Base-by-base conservation (phyloP, 1,140 invertebrate species). In the Tribolium castaneum region DNA sequence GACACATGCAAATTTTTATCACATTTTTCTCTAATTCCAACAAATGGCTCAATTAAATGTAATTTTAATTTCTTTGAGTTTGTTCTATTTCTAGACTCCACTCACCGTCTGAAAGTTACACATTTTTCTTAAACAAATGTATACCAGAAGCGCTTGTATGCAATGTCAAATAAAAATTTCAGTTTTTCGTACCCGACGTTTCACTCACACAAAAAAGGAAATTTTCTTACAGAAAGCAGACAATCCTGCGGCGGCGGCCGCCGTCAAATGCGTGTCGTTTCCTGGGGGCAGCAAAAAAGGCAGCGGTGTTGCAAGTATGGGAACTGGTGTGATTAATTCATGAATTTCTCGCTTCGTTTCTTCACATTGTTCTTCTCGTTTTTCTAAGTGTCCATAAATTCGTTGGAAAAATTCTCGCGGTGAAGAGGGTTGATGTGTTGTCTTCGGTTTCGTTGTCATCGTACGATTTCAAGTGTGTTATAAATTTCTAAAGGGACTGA, bases 351-450 rank as follows among this genome's bases (percentile, higher is more conserved):
- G 74, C 39, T 77, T 73, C 10, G 50, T 75, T n/a, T 50, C 12
- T 50, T 79, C 50, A 19, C 73, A n/a, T 7, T 56, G 14, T 2
- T 82, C 83, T 25, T 84, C 80, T 7, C 80, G 83, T 39, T 86
- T 82, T 59, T 92, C 92, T 0, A 92, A 85, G 74, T 92, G 89
- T 0, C 91, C 92, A 71, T 92, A 93, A 9, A 93, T 85, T 30
- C 91, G 86, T 5, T 91, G 90, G 80, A 93, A 93, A 84, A 93
- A 93, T 80, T 90, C 89, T 30, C 91, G 85, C 10, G 92, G 92
- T 0, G 91, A 91, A 2, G 91, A 92, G 7, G 91, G 92, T 83
- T 89, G 16, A 19, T 19, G 81, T 90, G 91, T 5, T 89, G 83
- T 16, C 77, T 80, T 83, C 13, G 76, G 79, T 45, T 80, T 80